A percentile compares a stretch with the other conserved stretches of the same genome.
Evolutionary conservation across 2,797 vertebrate species (phyloP).

Genomic region (Bradypus variegatus): DNA sequence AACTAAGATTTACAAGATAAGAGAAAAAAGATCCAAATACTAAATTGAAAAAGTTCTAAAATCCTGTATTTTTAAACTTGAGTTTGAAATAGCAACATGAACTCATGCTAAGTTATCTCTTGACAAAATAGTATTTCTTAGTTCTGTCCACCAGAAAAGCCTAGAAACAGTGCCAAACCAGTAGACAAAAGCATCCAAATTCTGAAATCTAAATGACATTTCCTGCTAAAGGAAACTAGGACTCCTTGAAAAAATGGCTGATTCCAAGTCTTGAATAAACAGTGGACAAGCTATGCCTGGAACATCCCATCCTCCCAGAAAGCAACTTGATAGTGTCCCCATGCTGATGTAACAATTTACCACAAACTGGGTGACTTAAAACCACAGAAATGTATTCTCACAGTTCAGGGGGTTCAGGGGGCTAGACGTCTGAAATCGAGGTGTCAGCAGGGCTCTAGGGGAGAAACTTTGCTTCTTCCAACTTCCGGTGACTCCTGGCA

Average conservation of each 20-base stretch:
- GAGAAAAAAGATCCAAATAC: background rate
- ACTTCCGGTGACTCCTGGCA: too few relatives aligned
- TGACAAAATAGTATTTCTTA: background rate
- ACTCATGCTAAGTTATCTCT: background rate
- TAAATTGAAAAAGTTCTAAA: background rate
- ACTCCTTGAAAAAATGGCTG: background rate
- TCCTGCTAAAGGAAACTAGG: background rate
- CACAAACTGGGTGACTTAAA: too few relatives aligned
- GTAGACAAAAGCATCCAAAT: background rate
- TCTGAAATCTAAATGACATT: background rate
- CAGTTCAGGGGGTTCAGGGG: too few relatives aligned
- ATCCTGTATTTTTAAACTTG: background rate
- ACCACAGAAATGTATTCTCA: too few relatives aligned
- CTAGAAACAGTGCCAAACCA: background rate
- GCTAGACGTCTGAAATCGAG: too few relatives aligned
- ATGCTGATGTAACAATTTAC: too few relatives aligned
- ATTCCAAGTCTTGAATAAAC: background rate
- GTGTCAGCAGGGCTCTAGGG: too few relatives aligned
- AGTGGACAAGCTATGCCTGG: background rate
- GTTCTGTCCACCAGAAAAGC: background rate
- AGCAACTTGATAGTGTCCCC: too few relatives aligned
- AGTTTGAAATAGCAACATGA: background rate
- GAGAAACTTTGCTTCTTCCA: too few relatives aligned
- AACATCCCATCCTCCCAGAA: background rate
- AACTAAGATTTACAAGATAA: background rate